Conservation (phyloP, 2,888 invertebrate species). For the Clistopyga incitator region DNA sequence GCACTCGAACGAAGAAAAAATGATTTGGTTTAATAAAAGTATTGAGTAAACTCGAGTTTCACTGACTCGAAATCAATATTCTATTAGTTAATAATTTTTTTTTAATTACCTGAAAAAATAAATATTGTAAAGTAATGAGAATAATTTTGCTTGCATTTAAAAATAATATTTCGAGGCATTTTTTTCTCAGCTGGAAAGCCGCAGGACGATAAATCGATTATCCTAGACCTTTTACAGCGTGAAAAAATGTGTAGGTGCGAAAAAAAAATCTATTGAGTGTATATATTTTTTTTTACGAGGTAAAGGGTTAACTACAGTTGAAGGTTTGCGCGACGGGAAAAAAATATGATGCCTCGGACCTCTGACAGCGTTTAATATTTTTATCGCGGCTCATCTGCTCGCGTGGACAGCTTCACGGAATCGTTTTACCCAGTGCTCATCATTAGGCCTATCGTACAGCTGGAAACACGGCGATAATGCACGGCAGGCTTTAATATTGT, state of each 20-base stretch:
- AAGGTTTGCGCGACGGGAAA: neutral
- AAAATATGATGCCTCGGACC: neutral
- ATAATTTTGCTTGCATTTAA: too few species aligned
- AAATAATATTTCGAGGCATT: too few species aligned
- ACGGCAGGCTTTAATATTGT: neutral
- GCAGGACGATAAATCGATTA: too few species aligned
- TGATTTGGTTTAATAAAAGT: too few species aligned
- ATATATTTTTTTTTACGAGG: neutral
- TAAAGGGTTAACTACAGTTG: neutral
- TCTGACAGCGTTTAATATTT: neutral
- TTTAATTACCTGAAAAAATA: too few species aligned
- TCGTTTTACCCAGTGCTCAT: neutral
- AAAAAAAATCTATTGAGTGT: neutral
- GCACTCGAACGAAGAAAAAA: too few species aligned
- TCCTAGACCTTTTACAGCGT: too few species aligned
- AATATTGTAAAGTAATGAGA: too few species aligned
- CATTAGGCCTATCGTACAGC: neutral
- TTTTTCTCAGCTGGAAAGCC: too few species aligned
- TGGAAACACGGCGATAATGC: neutral
- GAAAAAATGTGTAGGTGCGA: neutral
- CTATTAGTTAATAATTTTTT: too few species aligned
- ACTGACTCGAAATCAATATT: too few species aligned
- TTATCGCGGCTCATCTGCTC: neutral
- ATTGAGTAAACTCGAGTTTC: neutral
- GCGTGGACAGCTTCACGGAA: neutral